These are phyloP conservation scores for Gallinago paraguaiae DNA, from an alignment of 2,113 vertebrate species.

Conservation along the genomic window DNA sequence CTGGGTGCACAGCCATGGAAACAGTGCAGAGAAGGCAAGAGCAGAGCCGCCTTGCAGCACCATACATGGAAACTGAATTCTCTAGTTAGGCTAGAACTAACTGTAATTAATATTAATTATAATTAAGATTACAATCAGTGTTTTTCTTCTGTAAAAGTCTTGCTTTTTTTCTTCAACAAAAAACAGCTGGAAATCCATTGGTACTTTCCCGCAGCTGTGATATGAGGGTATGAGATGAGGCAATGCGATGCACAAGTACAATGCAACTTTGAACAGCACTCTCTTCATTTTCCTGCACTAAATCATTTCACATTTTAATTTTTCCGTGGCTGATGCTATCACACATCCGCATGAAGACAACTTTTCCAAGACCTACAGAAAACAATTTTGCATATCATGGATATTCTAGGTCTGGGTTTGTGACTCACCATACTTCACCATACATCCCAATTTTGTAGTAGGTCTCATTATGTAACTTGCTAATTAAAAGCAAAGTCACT, in stretches of 20 bases:
- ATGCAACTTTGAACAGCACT: neutral
- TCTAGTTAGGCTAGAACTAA: neutral
- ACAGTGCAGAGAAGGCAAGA: neutral
- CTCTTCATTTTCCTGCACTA: neutral
- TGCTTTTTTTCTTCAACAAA: neutral
- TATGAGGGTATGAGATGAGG: neutral
- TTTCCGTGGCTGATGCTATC: neutral
- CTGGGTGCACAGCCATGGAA: neutral
- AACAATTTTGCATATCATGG: neutral
- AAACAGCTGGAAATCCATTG: neutral
- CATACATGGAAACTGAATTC: neutral
- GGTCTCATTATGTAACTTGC: neutral
- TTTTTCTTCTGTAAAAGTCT: neutral
- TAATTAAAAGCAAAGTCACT: neutral
- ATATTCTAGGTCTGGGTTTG: neutral
- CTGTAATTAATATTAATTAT: neutral
- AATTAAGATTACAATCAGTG: neutral
- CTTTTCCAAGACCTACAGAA: neutral
- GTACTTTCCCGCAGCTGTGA: neutral
- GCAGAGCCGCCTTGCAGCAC: neutral
- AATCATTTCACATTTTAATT: neutral
- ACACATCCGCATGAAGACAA: neutral
- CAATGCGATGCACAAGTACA: neutral
- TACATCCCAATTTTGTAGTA: neutral
- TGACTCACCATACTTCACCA: neutral